Evolutionary conservation across 2,888 invertebrate species (phyloP).

Genomic region (Pediacus dermestoides): DNA sequence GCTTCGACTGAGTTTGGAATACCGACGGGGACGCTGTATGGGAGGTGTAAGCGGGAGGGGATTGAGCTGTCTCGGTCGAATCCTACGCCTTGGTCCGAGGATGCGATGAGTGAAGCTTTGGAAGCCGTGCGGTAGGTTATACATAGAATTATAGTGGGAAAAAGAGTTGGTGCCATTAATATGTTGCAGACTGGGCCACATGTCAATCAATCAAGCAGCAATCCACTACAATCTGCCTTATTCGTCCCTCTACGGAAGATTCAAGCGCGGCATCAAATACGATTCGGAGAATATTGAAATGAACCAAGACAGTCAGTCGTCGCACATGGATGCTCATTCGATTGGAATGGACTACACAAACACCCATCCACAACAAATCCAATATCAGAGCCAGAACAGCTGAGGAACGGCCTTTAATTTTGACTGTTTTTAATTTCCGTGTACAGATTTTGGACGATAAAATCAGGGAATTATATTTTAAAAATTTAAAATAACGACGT

Average conservation of each 20-base stretch:
- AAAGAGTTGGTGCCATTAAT: slow-evolving; percentile 9
- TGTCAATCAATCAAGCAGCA: slow-evolving; percentile 91
- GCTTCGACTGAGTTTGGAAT: slow-evolving; percentile 85
- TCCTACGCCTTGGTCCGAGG: slow-evolving; percentile 93
- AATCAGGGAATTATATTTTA: neutral
- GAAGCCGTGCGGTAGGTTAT: slow-evolving; percentile 74
- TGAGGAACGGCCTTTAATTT: slow-evolving; percentile 43
- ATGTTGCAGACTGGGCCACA: slow-evolving; percentile 77
- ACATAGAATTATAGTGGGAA: slow-evolving; percentile 3
- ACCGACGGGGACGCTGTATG: slow-evolving; percentile 84
- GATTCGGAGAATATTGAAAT: slow-evolving; percentile 54
- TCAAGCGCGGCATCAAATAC: slow-evolving; percentile 78
- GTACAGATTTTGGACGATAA: neutral
- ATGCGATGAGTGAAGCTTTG: slow-evolving; percentile 85
- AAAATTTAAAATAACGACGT: slow-evolving; percentile 4
- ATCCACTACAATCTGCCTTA: slow-evolving; percentile 89
- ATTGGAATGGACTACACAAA: slow-evolving; percentile 46
- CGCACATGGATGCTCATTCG: slow-evolving; percentile 40
- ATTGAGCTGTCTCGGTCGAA: slow-evolving; percentile 84
- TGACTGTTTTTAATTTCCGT: slow-evolving; percentile 34
- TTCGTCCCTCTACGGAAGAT: slow-evolving; percentile 83
- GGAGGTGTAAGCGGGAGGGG: slow-evolving; percentile 84
- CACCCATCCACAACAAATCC: slow-evolving; percentile 43
- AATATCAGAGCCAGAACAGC: slow-evolving; percentile 47
- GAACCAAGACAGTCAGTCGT: slow-evolving; percentile 44